phyloP scores from a whole-genome alignment of 2,113 vertebrate species.

The Cettia cetti region DNA sequence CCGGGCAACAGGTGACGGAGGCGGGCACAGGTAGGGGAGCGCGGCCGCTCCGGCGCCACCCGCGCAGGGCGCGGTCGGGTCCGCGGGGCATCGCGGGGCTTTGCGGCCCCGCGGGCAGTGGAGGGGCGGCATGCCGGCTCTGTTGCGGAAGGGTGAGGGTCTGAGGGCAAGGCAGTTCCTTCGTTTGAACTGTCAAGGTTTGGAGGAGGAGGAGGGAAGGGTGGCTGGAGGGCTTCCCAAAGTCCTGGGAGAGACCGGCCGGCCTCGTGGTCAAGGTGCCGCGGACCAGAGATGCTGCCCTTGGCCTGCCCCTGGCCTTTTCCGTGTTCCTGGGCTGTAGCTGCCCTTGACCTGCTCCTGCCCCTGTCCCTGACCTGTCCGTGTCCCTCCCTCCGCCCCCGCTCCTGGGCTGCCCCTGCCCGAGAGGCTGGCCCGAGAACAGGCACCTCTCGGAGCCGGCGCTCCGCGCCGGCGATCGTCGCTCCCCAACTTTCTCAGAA shows the following conservation, averaged over 20 bases:
- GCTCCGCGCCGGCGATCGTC: not conserved
- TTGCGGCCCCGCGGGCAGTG: not conserved
- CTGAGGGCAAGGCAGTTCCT: not conserved
- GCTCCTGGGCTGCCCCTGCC: not conserved
- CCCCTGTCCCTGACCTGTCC: not conserved
- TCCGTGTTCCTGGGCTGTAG: too few species aligned
- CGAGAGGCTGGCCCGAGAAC: not conserved
- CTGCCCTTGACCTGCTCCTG: not conserved
- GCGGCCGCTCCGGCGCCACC: too few species aligned
- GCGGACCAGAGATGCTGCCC: not conserved
- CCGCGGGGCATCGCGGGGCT: not conserved
- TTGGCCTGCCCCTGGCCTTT: not conserved
- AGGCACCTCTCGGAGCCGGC: not conserved
- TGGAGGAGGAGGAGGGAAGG: not conserved
- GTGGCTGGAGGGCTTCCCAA: not conserved
- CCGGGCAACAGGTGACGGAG: constrained; percentile 75
- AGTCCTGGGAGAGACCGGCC: not conserved
- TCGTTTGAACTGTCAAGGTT: not conserved
- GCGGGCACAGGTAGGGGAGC: constrained; percentile 71
- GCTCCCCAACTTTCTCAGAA: not conserved
- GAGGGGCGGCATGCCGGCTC: not conserved
- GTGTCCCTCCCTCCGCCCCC: too few species aligned
- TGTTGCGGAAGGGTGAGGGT: too few species aligned
- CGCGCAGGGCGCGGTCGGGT: not conserved
- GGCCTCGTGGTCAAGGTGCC: too few species aligned